Conservation (phyloP, 2,113 vertebrate genomes). For the Chitala chitala region DNA sequence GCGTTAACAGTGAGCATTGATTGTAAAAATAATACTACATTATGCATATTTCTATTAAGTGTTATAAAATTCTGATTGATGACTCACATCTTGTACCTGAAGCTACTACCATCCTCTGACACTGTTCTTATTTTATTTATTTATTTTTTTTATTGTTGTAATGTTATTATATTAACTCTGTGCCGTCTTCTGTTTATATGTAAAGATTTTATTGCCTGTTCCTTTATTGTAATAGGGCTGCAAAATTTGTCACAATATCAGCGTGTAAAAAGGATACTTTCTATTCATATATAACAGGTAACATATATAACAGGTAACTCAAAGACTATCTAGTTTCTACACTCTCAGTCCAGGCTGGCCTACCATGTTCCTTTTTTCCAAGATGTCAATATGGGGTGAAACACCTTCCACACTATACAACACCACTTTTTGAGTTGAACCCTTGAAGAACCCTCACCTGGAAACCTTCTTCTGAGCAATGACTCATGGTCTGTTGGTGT, state of each 20-base stretch:
- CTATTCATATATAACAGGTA: too few relatives aligned
- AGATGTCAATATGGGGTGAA: too few relatives aligned
- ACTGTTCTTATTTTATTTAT: slow-evolving; percentile 1
- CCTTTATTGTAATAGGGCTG: background rate
- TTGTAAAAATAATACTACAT: background rate
- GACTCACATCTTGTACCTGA: background rate
- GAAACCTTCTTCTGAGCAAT: too few relatives aligned
- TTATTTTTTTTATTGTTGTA: background rate
- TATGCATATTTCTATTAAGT: background rate
- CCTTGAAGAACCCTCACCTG: too few relatives aligned
- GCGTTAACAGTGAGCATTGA: background rate
- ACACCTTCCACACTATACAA: too few relatives aligned
- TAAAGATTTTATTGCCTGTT: background rate
- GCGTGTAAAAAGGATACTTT: background rate
- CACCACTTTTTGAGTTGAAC: too few relatives aligned
- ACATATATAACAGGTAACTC: too few relatives aligned
- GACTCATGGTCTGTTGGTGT: too few relatives aligned
- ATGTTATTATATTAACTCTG: background rate
- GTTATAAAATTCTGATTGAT: background rate
- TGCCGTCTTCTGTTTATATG: background rate
- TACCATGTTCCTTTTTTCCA: too few relatives aligned
- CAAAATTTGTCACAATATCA: slow-evolving; percentile 9
- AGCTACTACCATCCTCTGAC: background rate
- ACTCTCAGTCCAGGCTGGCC: too few relatives aligned
- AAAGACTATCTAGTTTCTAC: too few relatives aligned